These are phyloP conservation scores for Peromyscus leucopus DNA, from an alignment of 2,113 vertebrate genomes.

Conservation along the genomic window DNA sequence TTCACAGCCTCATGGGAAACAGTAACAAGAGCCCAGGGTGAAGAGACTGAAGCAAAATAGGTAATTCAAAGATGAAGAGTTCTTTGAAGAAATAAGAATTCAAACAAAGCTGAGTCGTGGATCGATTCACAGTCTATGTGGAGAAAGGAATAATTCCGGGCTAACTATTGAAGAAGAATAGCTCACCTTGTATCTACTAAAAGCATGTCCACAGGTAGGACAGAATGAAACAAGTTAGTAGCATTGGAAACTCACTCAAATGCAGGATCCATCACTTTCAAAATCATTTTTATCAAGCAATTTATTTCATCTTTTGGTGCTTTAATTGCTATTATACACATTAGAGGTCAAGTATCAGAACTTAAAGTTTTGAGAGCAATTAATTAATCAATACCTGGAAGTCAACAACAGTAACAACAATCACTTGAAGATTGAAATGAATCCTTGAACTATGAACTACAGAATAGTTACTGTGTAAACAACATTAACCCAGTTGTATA, in stretches of 20 bases:
- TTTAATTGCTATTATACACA: background rate
- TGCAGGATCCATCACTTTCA: background rate
- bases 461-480: background rate
- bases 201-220: too few relatives aligned
- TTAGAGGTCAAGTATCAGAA: background rate
- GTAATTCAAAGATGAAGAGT: conserved; percentile 56
- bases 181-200: background rate
- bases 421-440: background rate
- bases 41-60: background rate
- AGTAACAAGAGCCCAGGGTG: accelerated
- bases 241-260: background rate
- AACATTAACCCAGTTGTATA: background rate
- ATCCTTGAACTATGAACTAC: background rate
- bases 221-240: background rate
- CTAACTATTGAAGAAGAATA: accelerated
- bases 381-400: background rate
- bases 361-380: background rate
- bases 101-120: background rate
- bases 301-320: background rate
- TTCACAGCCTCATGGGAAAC: background rate
- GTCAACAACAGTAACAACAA: background rate
- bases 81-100: background rate
- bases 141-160: background rate
- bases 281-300: too few relatives aligned
- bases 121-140: background rate